Base-by-base conservation (phyloP, 2,888 invertebrate species). In the Chrysina gloriosa region DNA sequence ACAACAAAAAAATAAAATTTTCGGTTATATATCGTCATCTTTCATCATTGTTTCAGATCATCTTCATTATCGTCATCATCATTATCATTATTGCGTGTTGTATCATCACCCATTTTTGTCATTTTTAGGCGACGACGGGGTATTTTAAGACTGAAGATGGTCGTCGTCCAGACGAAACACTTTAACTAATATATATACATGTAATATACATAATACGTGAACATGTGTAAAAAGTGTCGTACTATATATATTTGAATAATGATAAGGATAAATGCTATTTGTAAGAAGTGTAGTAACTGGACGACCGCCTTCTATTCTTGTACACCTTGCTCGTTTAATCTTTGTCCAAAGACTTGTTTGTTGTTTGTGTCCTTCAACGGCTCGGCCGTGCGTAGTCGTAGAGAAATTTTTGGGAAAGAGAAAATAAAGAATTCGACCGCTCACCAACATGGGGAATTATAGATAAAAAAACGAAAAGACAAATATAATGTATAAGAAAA, bases 111-210 rank as follows among this genome's bases (percentile, higher is more conserved):
- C 72, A 72, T 68, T 68, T 69, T 74, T 61, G 23, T 76, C 72
- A 74, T 75, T 79, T 61, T 61, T 69, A 69, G 77, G 77, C 77
- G 74, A 78, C 73, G 75, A 74, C 75, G 76, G 76, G 75, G 76
- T 76, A 77, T 76, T 70, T 75, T 82, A 82, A 84, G 84, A 84
- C 84, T 84, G 84, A 84, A 78, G 82, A 82, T 80, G 81, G 80
- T 71, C 74, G 74, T 76, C 78, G 66, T 54, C 47, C 58, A 61
- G 58, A 27, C 39, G 58, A 61, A 61, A 61, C 58, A 39, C 42
- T 45, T 67, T 36, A 34, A 14, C 19, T 67, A 16, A 21, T 48
- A 14, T 39, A 29, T 45, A 21, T 14, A 21, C 5, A 52, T 29
- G 23, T 25, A 36, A 56, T 65, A 69, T 65, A 69, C 56, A 54